Evolutionary conservation across 30 jellyfish, hydroid and myxozoan species (phyloP), one percentile per base, ranked within the genome.

Genomic region (Chironex yamaguchii): DNA sequence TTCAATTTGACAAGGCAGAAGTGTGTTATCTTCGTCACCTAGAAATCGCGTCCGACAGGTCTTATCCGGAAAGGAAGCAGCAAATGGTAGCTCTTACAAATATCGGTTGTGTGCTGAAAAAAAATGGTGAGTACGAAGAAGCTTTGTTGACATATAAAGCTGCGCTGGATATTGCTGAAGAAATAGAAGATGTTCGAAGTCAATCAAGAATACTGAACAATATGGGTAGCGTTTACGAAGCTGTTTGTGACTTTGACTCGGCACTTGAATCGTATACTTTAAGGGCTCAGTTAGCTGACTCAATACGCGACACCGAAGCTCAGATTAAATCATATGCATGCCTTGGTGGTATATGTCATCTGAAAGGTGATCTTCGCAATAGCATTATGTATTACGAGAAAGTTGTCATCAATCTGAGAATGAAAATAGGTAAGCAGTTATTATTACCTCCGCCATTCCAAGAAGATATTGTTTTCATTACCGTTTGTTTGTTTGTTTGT

Each of bases 391-490:
- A 75, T 51, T 94, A 67, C 67, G 97, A 94, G 29, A 94, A 94
- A 48, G 99, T 88, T 25, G 81, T 94, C 79, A 94, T 84, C 48
- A 85, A 84, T 49, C 63, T 94, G 17, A 68, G 99, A 32, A 89
- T 94, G 97, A 94, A 94, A 74, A 89, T 84, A 28, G 97, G 99
- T 94, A 63, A 6, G 97, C n/a, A n/a, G n/a, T n/a, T n/a, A n/a
- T n/a, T n/a, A n/a, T n/a, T n/a, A n/a, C n/a, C n/a, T n/a, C n/a
- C n/a, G n/a, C n/a, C n/a, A n/a, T n/a, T n/a, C n/a, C n/a, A n/a
- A n/a, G n/a, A n/a, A n/a, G n/a, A n/a, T n/a, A n/a, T n/a, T n/a
- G n/a, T n/a, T n/a, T n/a, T n/a, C n/a, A n/a, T n/a, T n/a, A n/a
- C n/a, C n/a, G n/a, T n/a, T n/a, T n/a, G n/a, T n/a, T n/a, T n/a